Evolutionary conservation across 2,888 invertebrate species (phyloP), one percentile per base, ranked within the genome.

Genomic region (Hydrotaea cyrtoneurina): DNA sequence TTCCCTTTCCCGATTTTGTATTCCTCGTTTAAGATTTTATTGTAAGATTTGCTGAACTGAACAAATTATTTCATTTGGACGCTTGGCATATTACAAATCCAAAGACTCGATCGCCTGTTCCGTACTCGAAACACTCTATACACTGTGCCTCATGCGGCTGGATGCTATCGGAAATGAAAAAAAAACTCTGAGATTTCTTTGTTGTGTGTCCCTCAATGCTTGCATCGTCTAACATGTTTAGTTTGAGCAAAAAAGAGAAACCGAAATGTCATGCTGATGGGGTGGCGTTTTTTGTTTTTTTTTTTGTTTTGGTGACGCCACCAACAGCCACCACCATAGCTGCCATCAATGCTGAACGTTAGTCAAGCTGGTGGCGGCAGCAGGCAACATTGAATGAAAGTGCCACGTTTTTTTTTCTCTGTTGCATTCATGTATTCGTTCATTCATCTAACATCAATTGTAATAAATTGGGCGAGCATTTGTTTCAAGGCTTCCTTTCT

Each of bases 381-480:
- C 36, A 50, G 78, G 72, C 46, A 50, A 72, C 53, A 73, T 62
- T 78, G 78, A 19, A 72, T 64, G 36, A 64, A 78, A 73, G 36
- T 78, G 72, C 7, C 62, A 78, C 36, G 36, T 39, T 53, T 66
- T 72, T 72, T 36, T 62, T n/a, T 62, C 15, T 13, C 39, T 13
- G 66, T 46, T 39, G 23, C 21, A 39, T 69, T 43, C 36, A 31
- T 36, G 17, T 17, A 46, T 46, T 39, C 46, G 4, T 78, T 46
- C 62, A 62, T 78, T 71, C 72, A 78, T 53, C 72, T 62, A 62
- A 62, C 72, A 64, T 78, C 62, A 55, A 72, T 62, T 64, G 72
- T 73, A 64, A 78, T 78, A 62, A 62, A 78, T 78, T 78, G 72
- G 71, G 72, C 39, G 71, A 78, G 50, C 31, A 78, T 71, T 78